These are phyloP conservation scores for Campylomormyrus tamandua DNA, from an alignment of 2,113 vertebrate species.

Conservation along the genomic window DNA sequence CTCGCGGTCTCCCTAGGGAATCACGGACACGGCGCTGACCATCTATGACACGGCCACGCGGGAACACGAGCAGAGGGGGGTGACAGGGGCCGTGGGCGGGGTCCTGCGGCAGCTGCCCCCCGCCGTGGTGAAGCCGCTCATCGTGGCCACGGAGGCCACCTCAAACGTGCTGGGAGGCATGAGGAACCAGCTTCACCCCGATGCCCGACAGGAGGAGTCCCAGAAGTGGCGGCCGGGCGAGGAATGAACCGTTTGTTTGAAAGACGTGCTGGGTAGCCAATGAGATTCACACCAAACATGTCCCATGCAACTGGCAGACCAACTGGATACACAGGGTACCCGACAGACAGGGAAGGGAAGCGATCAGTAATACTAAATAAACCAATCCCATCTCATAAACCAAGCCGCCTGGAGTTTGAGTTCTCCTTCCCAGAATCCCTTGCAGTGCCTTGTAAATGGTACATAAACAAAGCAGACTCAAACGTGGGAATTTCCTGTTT, in stretches of 20 bases:
- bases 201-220: conserved; percentile 90
- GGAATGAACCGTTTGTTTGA: conserved; percentile 48
- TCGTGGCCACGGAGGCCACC: conserved; percentile 93
- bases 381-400: conserved; percentile 31
- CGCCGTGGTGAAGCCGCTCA: conserved; percentile 86
- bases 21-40: conserved; percentile 89
- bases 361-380: conserved; percentile 34
- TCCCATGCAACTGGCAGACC: neutral
- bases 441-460: conserved; percentile 52
- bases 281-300: neutral
- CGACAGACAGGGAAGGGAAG: neutral
- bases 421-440: conserved; percentile 37
- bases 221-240: conserved; percentile 93
- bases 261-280: conserved; percentile 13
- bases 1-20: conserved; percentile 62
- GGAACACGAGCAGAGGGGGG: conserved; percentile 91
- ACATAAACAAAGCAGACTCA: neutral
- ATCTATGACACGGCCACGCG: conserved; percentile 92
- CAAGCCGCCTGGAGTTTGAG: conserved; percentile 38
- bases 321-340: neutral
- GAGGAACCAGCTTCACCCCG: conserved; percentile 95
- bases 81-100: conserved; percentile 91
- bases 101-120: conserved; percentile 93
- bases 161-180: conserved; percentile 93
- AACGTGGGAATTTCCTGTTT: conserved; percentile 6